phyloP scores from a whole-genome alignment of 2,797 vertebrate genomes.

The Gallinago solitaria region DNA sequence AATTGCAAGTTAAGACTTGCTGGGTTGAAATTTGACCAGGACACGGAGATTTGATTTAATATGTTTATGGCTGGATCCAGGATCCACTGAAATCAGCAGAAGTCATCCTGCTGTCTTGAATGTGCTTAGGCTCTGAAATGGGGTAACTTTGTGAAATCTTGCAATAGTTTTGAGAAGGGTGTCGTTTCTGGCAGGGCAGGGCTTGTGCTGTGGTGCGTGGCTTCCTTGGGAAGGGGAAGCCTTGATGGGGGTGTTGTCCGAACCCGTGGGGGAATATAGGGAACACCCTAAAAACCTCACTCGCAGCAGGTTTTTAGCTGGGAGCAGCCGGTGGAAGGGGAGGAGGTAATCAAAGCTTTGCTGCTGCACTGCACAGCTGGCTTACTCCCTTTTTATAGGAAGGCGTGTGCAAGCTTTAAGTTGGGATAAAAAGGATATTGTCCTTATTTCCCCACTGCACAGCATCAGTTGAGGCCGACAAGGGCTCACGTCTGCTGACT shows the following conservation, averaged over 20 bases:
- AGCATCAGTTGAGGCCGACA: constrained; percentile 8
- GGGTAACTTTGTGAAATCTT: neutral
- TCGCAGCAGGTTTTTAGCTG: neutral
- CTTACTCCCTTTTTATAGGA: neutral
- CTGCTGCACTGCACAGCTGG: neutral
- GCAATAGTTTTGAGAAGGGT: neutral
- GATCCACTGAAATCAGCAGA: neutral
- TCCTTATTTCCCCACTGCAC: neutral
- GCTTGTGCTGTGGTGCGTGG: neutral
- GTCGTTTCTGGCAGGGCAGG: neutral
- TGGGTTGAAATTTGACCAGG: neutral
- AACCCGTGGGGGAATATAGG: neutral
- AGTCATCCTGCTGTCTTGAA: neutral
- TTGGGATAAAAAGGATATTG: neutral
- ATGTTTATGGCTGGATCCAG: neutral
- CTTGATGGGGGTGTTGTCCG: neutral
- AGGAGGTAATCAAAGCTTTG: neutral
- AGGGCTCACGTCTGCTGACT: constrained; percentile 8
- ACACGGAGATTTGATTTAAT: neutral
- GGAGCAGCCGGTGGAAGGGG: neutral
- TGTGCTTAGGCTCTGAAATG: neutral
- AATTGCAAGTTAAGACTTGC: neutral
- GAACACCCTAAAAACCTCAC: neutral
- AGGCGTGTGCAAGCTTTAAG: neutral
- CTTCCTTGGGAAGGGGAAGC: neutral